Percentiles rank a stretch among this genome's conserved stretches.
Evolutionary conservation across 2,113 vertebrate species (phyloP).

Genomic region (Vidua chalybeata): DNA sequence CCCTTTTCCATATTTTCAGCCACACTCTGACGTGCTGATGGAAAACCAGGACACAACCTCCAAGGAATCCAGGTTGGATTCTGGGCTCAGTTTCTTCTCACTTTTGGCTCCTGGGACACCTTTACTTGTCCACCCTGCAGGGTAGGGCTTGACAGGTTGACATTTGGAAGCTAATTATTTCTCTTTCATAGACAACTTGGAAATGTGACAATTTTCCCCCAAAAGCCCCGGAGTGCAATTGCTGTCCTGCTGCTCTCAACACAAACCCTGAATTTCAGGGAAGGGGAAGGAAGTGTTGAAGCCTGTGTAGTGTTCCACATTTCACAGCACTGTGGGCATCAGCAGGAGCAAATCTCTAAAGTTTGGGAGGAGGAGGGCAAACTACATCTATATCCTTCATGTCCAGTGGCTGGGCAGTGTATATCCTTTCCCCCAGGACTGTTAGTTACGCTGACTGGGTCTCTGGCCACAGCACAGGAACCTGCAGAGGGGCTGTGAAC

Average conservation of each 20-base stretch:
- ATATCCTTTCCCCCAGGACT: neutral
- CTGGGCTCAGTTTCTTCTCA: neutral
- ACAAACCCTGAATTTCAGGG: neutral
- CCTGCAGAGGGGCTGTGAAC: neutral
- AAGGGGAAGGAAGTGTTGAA: neutral
- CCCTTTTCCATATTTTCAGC: neutral
- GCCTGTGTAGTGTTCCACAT: neutral
- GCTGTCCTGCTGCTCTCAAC: neutral
- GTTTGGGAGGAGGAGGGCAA: neutral
- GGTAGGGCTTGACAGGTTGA: neutral
- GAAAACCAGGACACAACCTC: neutral
- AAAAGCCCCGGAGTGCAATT: fast-evolving
- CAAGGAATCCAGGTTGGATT: neutral
- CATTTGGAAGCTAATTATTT: neutral
- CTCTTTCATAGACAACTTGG: neutral
- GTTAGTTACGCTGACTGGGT: neutral
- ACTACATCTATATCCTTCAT: neutral
- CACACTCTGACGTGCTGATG: neutral
- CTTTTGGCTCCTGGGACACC: neutral
- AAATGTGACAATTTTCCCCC: neutral
- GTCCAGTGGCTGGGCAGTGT: neutral
- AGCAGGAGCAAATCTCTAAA: neutral
- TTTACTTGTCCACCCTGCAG: neutral
- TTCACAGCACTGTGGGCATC: neutral
- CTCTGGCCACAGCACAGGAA: neutral